Base-by-base conservation (phyloP, 2,888 invertebrate species). In the Drosophila ezoana region DNA sequence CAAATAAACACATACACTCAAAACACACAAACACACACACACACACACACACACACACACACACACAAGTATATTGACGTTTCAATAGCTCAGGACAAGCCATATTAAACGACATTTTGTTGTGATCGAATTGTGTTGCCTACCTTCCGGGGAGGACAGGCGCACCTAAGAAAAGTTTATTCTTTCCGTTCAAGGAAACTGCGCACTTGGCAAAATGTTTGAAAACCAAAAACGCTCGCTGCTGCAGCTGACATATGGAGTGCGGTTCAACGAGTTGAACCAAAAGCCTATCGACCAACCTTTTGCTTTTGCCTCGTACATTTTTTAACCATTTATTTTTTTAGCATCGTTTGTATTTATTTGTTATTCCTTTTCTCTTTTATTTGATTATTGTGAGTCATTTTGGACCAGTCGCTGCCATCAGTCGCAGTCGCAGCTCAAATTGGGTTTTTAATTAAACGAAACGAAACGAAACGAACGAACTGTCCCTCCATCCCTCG, bases 91-190 rank as follows among this genome's bases (percentile, higher is more conserved):
- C 54, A 72, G 71, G 79, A 72, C 73, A 86, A 69, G 84, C 76
- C 72, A 81, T 84, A 88, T 88, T 86, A 85, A 88, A 72, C 84
- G 87, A 71, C 87, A 76, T 85, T 85, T 85, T 87, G 85, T 88
- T 83, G 76, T 76, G 87, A 79, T 74, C 63, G 67, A 76, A 78
- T 64, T 70, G 59, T 63, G 78, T 64, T 81, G 84, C 65, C 84
- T 60, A 84, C 79, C 66, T 85, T 62, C 41, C 43, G 18, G 53
- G 60, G 61, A 37, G 28, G 44, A n/a, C 52, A 62, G 37, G 38
- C 72, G 52, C 60, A 65, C 70, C 64, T 58, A 48, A 56, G 56
- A 41, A 63, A 65, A 59, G 54, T 38, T 37, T 72, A 61, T 72
- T 16, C 65, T 33, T 71, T 61, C 41, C 23, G 38, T 57, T 57